Evolutionary conservation across 2,888 invertebrate genomes (phyloP).

Genomic region (Neoaliturus tenellus): DNA sequence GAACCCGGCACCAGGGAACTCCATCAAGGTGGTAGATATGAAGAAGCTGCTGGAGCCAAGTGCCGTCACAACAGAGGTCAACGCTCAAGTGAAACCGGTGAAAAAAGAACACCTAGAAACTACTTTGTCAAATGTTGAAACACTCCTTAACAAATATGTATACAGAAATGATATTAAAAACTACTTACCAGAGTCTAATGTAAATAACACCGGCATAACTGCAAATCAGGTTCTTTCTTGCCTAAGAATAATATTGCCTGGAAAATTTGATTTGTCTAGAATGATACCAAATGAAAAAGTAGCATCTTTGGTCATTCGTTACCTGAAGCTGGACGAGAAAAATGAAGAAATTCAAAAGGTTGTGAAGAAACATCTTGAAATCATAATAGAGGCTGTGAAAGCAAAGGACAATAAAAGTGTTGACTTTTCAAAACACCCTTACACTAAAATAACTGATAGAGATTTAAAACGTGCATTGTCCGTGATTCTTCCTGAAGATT

Average conservation of each 20-base stretch:
- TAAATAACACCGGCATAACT: not conserved
- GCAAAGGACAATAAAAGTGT: not conserved
- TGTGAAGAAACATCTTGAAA: slow-evolving; percentile 3
- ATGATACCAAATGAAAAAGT: slow-evolving; percentile 41
- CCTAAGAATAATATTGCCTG: slow-evolving; percentile 30
- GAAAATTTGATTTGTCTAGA: slow-evolving; percentile 12
- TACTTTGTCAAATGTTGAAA: not conserved
- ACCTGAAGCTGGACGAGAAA: slow-evolving; percentile 7
- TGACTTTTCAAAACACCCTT: not conserved
- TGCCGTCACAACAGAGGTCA: not conserved
- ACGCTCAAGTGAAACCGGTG: not conserved
- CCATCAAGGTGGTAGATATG: slow-evolving; percentile 8
- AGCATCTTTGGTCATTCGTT: slow-evolving; percentile 12
- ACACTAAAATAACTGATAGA: not conserved
- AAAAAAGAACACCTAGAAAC: not conserved
- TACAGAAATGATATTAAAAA: no score
- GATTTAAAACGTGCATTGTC: not conserved
- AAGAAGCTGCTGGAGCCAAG: not conserved
- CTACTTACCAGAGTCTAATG: not conserved
- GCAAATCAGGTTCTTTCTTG: slow-evolving; percentile 13
- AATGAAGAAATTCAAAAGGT: not conserved
- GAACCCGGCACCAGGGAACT: not conserved
- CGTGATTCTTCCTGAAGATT: not conserved
- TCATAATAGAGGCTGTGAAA: slow-evolving; percentile 29
- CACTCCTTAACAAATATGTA: not conserved